phyloP scores from a whole-genome alignment of 2,113 vertebrate species.

The Tyto alba region DNA sequence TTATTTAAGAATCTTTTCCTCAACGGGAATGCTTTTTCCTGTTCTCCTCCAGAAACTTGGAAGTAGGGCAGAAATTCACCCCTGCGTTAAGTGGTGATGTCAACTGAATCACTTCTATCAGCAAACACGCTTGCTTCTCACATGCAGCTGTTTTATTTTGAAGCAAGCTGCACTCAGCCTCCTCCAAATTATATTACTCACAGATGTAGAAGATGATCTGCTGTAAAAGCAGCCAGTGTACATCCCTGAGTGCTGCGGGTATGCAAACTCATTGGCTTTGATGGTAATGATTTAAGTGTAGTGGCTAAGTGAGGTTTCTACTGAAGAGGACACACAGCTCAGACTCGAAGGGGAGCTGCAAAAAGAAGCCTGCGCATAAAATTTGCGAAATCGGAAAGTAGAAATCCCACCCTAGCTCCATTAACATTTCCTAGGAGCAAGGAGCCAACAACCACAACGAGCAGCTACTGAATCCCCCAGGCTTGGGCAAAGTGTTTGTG shows the following conservation, averaged over 20 bases:
- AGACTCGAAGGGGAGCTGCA: background rate
- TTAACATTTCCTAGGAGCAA: background rate
- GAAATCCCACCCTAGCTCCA: background rate
- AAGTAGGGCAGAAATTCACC: background rate
- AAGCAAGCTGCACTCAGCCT: background rate
- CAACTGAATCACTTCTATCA: accelerated
- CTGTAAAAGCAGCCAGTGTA: background rate
- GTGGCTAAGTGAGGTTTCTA: background rate
- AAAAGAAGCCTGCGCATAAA: background rate
- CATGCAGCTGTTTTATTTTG: background rate
- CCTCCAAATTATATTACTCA: background rate
- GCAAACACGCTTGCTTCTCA: background rate
- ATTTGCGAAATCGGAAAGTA: background rate
- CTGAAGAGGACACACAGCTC: background rate
- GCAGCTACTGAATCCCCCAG: background rate
- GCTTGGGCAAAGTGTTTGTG: accelerated
- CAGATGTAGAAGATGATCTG: background rate
- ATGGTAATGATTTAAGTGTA: background rate
- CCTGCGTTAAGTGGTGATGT: accelerated
- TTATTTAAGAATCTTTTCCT: background rate
- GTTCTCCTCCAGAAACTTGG: background rate
- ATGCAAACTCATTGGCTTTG: accelerated
- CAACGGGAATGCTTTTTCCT: background rate
- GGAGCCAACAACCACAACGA: accelerated
- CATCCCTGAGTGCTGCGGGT: accelerated